These are phyloP conservation scores for Galbula dea DNA, from an alignment of 2,113 vertebrate genomes.

Conservation along the genomic window DNA sequence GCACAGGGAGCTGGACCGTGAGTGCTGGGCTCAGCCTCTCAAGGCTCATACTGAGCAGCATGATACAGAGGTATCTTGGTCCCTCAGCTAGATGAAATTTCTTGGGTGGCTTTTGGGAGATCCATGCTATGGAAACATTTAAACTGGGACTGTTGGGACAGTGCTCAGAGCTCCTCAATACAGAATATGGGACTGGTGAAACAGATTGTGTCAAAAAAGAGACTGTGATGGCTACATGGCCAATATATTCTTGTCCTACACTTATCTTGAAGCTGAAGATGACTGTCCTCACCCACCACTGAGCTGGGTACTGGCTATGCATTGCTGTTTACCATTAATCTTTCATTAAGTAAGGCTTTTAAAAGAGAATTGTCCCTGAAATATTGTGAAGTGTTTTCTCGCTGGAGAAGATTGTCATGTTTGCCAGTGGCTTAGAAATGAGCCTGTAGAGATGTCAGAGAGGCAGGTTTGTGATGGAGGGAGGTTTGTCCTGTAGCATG, in stretches of 20 bases:
- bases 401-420: neutral
- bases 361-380: neutral
- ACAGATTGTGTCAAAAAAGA: neutral
- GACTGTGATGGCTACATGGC: accelerated
- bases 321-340: neutral
- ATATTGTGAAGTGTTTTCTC: neutral
- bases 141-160: neutral
- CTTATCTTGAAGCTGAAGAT: neutral
- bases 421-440: neutral
- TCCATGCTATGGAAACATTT: neutral
- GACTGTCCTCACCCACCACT: neutral
- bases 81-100: neutral
- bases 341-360: neutral
- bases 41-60: neutral
- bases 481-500: neutral
- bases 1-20: neutral
- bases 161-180: neutral
- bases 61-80: neutral
- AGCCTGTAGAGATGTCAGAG: neutral
- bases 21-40: neutral
- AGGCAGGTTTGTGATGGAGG: neutral
- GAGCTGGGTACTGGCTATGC: neutral
- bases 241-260: neutral
- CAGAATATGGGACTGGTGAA: neutral
- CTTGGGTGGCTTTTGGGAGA: neutral